Base-by-base conservation (phyloP, 2,888 invertebrate species). In the Drosophila nigricruria region DNA sequence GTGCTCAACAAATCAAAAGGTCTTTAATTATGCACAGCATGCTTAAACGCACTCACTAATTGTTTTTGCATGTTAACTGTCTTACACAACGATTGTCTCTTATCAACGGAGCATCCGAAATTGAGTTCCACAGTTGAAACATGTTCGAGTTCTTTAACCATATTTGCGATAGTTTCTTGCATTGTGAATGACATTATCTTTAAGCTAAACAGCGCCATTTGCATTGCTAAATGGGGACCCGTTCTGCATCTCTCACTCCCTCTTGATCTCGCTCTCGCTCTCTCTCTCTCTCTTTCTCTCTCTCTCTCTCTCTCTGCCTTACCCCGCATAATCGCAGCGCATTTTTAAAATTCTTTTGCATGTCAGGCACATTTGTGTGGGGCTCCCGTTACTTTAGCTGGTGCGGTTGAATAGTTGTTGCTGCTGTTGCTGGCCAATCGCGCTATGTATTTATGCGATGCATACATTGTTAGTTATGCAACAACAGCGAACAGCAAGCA, bases 121-220 rank as follows among this genome's bases (percentile, higher is more conserved):
- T 57, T 50, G 86, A 32, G 36, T 54, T 32, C 30, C 27, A n/a
- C 56, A 18, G 64, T 70, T 65, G 47, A 59, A 87, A 89, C 85
- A 87, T 71, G 90, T 82, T 80, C 60, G 64, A 84, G 82, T 82
- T 89, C 70, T 61, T 77, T 83, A 62, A 62, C 68, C 85, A 89
- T 82, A 81, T 87, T 71, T 82, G 79, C 63, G 70, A 87, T 87
- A 83, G 78, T 82, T 82, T 69, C 70, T 62, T 71, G 68, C 68
- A 73, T 87, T 88, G 82, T 82, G 90, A 89, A 89, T 83, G 83
- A 88, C 83, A 89, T 89, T 88, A 90, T 84, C 84, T 90, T 70
- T 79, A 77, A 82, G 70, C 89, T 84, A 84, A 84, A 90, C 78
- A 88, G 83, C 67, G 77, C 89, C 60, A 84, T 84, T 84, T 84